phyloP scores from a whole-genome alignment of 2,113 vertebrate species.

The Siniperca knerii region DNA sequence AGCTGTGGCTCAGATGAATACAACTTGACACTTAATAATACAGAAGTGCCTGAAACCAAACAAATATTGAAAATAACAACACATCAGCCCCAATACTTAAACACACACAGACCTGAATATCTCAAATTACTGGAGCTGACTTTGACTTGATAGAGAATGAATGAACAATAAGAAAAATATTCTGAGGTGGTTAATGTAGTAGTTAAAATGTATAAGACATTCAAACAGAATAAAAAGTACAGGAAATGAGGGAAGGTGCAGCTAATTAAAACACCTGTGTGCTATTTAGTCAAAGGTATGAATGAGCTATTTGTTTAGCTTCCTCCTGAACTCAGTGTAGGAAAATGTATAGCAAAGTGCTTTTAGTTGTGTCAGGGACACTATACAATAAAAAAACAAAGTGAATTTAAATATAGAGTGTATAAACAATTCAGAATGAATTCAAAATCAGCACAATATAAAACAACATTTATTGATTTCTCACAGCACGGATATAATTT shows the following conservation, averaged over 20 bases:
- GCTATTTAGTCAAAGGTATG: neutral
- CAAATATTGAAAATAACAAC: no score
- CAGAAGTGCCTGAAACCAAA: no score
- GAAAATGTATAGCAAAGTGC: neutral
- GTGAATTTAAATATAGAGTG: neutral
- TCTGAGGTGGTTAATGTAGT: neutral
- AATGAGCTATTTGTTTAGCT: neutral
- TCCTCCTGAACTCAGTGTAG: neutral
- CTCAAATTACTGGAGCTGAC: neutral
- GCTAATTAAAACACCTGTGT: neutral
- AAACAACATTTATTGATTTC: slow-evolving; percentile 34
- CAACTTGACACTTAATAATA: no score
- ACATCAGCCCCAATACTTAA: neutral
- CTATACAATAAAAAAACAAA: neutral
- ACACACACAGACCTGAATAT: neutral
- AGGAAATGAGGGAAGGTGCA: neutral
- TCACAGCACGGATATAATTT: slow-evolving; percentile 13
- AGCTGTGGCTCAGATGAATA: no score
- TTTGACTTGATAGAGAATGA: neutral
- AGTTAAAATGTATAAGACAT: no score
- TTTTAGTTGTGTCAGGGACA: neutral
- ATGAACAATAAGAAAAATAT: neutral
- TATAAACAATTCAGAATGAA: neutral
- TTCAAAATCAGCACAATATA: slow-evolving; percentile 2
- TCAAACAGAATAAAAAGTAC: neutral